These are phyloP conservation scores for Notarius quadriscutis DNA, from an alignment of 2,113 vertebrate genomes.

Conservation along the genomic window DNA sequence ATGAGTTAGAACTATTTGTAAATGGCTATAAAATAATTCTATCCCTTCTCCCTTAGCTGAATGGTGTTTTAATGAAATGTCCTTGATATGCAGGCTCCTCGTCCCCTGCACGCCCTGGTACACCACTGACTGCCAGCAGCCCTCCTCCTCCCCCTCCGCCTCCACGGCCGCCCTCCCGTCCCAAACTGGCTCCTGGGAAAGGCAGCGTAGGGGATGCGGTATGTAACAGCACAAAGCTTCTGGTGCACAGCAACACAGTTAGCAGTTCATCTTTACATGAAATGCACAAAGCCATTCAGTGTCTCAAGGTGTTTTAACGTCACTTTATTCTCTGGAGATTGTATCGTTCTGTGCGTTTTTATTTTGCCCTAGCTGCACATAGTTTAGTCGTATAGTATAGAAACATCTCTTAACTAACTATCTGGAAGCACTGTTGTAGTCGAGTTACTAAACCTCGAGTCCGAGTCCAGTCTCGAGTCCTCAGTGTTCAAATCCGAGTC, in stretches of 20 bases:
- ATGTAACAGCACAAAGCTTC: constrained; percentile 58
- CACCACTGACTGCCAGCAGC: constrained; percentile 75
- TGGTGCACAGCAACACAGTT: neutral
- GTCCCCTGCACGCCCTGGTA: constrained; percentile 84
- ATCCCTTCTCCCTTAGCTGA: neutral
- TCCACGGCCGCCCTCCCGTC: constrained; percentile 87
- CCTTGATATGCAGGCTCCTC: constrained; percentile 78
- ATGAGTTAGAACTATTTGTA: neutral
- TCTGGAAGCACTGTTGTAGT: too few relatives aligned
- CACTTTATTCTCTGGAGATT: neutral
- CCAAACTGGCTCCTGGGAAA: constrained; percentile 91
- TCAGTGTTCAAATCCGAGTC: too few relatives aligned
- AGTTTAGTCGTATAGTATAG: neutral
- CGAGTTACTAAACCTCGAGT: too few relatives aligned
- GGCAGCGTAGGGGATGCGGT: constrained; percentile 82
- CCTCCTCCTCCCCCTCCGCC: constrained; percentile 85
- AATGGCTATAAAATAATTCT: constrained; percentile 13
- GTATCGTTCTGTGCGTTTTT: neutral
- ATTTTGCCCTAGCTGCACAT: neutral
- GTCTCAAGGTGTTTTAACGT: neutral
- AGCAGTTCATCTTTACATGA: neutral
- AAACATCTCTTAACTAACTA: neutral
- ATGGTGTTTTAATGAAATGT: constrained; percentile 37
- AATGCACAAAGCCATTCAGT: neutral
- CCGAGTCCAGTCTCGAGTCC: too few relatives aligned